Evolutionary conservation across 2,888 invertebrate species (phyloP).

Genomic region (Himalopsyche japonica): DNA sequence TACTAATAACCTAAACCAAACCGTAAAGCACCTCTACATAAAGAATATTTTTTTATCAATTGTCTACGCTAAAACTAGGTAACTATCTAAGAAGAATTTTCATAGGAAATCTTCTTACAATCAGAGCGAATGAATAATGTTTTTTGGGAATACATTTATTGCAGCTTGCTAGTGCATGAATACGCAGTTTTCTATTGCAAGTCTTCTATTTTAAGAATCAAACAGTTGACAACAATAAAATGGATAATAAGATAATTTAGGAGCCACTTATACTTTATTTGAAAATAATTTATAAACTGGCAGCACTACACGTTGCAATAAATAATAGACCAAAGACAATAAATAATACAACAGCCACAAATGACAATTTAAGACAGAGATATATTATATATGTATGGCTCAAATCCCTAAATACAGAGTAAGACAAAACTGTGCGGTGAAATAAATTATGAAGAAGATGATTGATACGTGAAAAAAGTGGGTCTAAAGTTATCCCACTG

Average conservation of each 20-base stretch:
- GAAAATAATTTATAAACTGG: neutral
- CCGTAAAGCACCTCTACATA: neutral
- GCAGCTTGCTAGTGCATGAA: neutral
- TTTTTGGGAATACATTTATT: neutral
- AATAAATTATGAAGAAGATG: neutral
- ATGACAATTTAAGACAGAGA: neutral
- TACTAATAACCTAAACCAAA: neutral
- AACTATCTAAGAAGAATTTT: neutral
- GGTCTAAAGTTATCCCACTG: no score
- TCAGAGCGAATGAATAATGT: neutral
- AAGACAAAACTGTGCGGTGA: neutral
- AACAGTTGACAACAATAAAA: no score
- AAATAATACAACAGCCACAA: neutral
- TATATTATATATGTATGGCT: neutral
- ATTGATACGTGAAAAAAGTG: neutral
- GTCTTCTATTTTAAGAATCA: no score
- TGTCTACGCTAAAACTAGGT: neutral
- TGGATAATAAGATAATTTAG: no score
- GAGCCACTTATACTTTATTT: no score
- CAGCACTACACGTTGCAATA: neutral
- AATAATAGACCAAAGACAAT: neutral
- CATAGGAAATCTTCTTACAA: no score
- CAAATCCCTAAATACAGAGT: neutral
- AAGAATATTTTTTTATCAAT: neutral
- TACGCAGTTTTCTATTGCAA: no score